Percentiles rank a stretch among this genome's conserved stretches.
phyloP scores from a whole-genome alignment of 2,113 vertebrate genomes.

The Peromyscus leucopus region DNA sequence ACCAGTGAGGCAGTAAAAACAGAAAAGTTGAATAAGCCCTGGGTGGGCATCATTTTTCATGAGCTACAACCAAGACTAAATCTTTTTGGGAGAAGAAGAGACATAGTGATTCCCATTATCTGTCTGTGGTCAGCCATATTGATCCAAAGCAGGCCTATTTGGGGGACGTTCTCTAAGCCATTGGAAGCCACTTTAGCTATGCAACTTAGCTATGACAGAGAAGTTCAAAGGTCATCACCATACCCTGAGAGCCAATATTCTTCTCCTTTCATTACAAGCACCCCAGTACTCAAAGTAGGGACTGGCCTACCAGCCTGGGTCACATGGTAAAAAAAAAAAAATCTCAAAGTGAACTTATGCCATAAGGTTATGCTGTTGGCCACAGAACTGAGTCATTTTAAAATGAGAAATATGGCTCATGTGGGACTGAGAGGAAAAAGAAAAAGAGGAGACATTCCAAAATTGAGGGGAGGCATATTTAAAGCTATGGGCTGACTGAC shows the following conservation, averaged over 20 bases:
- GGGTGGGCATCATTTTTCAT: neutral
- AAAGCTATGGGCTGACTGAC: constrained; percentile 83
- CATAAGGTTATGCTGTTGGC: neutral
- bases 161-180: neutral
- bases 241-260: neutral
- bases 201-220: neutral
- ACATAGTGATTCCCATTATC: neutral
- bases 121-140: neutral
- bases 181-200: neutral
- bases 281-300: neutral
- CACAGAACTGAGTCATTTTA: neutral
- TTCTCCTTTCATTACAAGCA: neutral
- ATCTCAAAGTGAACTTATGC: neutral
- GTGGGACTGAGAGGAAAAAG: constrained; percentile 74
- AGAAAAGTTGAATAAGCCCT: neutral
- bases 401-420: constrained; percentile 72
- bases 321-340: neutral
- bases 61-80: neutral
- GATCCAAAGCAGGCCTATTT: neutral
- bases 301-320: neutral
- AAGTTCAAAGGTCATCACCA: neutral
- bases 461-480: constrained; percentile 80
- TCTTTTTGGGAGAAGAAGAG: neutral
- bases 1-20: neutral
- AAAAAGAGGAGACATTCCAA: constrained; percentile 67